Conservation (phyloP, 2,797 vertebrate species). For the Periparus ater region DNA sequence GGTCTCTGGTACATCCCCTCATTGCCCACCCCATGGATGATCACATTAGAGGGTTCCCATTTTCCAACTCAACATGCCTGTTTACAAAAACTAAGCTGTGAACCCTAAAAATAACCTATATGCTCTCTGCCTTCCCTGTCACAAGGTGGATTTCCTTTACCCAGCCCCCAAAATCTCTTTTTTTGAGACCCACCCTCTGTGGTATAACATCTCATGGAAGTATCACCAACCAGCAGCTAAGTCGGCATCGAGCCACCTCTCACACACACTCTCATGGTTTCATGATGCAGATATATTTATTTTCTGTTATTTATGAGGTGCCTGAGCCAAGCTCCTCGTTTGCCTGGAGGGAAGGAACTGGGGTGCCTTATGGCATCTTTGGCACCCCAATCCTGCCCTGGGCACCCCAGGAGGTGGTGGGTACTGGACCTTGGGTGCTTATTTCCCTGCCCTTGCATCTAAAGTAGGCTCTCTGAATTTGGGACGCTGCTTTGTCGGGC, state of each 20-base stretch:
- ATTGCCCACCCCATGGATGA: neutral
- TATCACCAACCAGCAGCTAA: neutral
- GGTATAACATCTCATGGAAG: neutral
- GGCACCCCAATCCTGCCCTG: neutral
- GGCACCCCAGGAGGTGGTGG: neutral
- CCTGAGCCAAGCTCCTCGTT: neutral
- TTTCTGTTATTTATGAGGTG: neutral
- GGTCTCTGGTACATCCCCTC: rapidly evolving
- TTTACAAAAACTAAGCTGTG: neutral
- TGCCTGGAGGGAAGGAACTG: neutral
- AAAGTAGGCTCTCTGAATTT: neutral
- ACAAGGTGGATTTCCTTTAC: neutral
- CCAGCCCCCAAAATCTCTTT: neutral
- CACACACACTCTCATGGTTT: neutral
- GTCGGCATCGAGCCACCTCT: neutral
- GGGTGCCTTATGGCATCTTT: neutral
- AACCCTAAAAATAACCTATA: neutral
- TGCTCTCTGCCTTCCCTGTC: neutral
- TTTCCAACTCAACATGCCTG: neutral
- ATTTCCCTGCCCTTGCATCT: neutral
- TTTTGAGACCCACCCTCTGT: neutral
- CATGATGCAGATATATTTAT: neutral
- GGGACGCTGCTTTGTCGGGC: neutral
- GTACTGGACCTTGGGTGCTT: neutral
- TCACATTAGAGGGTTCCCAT: neutral